A percentile compares a stretch with the other conserved stretches of the same genome.
Evolutionary conservation across 2,113 vertebrate species (phyloP).

Genomic region (Antidorcas marsupialis): DNA sequence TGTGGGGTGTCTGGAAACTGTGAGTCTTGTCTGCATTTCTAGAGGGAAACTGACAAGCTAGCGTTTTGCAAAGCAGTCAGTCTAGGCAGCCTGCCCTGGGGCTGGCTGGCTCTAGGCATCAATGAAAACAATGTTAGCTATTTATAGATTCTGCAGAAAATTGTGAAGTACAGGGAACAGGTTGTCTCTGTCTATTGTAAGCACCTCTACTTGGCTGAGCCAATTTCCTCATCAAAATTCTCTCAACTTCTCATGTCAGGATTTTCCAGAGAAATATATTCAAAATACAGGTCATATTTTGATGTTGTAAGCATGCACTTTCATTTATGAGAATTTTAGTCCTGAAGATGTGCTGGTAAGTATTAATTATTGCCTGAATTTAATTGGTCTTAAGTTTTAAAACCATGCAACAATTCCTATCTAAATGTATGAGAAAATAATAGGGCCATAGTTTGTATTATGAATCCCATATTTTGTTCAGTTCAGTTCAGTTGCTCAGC

Average conservation of each 20-base stretch:
- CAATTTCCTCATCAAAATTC: background rate
- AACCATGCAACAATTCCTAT: background rate
- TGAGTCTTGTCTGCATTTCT: background rate
- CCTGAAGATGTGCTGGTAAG: background rate
- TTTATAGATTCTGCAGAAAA: background rate
- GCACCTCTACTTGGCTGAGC: background rate
- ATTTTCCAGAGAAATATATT: background rate
- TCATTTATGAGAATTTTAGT: background rate
- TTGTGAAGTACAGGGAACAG: background rate
- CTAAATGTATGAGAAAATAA: background rate
- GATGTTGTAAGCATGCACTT: background rate
- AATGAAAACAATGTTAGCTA: background rate
- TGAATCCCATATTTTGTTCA: background rate
- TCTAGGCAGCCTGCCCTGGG: background rate
- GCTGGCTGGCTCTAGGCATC: background rate
- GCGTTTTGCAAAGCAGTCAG: background rate
- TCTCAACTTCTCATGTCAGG: background rate
- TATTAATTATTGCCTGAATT: background rate
- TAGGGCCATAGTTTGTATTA: background rate
- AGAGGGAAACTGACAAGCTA: background rate
- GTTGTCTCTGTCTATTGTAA: background rate
- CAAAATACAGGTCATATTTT: background rate
- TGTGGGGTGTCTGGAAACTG: background rate
- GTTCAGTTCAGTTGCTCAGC: background rate
- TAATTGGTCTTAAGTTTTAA: background rate